Percentiles rank a stretch among this genome's conserved stretches.
Evolutionary conservation across 2,113 vertebrate species (phyloP).

Genomic region (Polypterus senegalus): DNA sequence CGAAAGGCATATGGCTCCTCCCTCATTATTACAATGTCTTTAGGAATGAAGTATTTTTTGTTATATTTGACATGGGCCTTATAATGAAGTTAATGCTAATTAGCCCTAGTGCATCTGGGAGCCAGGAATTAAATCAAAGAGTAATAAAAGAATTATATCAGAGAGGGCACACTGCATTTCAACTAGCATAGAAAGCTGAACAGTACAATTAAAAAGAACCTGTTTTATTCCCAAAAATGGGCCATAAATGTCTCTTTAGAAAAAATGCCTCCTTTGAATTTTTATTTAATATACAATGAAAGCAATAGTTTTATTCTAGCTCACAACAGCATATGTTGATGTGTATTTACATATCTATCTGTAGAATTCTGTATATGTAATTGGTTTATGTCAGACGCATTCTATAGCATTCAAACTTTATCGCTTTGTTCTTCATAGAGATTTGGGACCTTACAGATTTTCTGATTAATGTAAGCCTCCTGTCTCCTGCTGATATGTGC

Average conservation of each 20-base stretch:
- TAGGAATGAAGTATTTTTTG: conserved; percentile 39
- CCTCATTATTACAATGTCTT: conserved; percentile 34
- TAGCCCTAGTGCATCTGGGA: conserved; percentile 39
- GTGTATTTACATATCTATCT: too few species aligned
- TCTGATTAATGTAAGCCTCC: conserved; percentile 1
- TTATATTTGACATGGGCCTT: conserved; percentile 29
- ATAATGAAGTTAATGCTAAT: conserved; percentile 38
- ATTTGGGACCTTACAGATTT: conserved; percentile 6
- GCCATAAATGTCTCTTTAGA: conserved; percentile 3
- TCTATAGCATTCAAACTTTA: conserved; percentile 4
- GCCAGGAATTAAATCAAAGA: conserved; percentile 19
- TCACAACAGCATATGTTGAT: neutral
- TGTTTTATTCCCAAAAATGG: neutral
- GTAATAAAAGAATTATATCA: neutral
- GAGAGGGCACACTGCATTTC: conserved; percentile 26
- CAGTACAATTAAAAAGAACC: conserved; percentile 23
- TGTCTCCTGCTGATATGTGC: conserved; percentile 2
- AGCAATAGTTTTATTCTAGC: neutral
- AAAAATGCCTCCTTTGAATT: neutral
- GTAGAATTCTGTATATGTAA: neutral
- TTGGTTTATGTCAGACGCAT: conserved; percentile 11
- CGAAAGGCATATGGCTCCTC: conserved; percentile 24
- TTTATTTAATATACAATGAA: neutral
- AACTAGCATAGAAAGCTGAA: conserved; percentile 16
- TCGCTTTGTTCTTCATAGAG: conserved; percentile 4